Percentiles rank a stretch among this genome's conserved stretches.
Conservation (phyloP, 2,113 vertebrate species). For the Atlantisia rogersi region DNA sequence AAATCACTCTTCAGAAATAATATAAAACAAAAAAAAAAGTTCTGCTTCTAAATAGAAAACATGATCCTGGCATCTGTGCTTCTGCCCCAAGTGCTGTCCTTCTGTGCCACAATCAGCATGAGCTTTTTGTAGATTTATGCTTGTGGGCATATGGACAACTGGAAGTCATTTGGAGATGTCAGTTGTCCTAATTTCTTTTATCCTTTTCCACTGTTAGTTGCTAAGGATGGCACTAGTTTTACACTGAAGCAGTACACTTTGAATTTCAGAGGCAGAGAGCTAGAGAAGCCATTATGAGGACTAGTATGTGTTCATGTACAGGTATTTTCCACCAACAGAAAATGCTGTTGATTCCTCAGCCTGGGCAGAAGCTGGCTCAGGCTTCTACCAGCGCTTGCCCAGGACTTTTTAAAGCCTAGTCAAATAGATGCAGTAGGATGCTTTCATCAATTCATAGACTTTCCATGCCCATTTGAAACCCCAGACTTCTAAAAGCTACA, state of each 20-base stretch:
- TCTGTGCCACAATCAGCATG: slow-evolving; percentile 54
- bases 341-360: background rate
- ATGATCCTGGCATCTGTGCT: slow-evolving; percentile 64
- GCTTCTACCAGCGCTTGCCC: background rate
- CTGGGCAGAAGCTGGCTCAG: background rate
- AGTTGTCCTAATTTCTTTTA: slow-evolving; percentile 25
- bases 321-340: background rate
- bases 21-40: slow-evolving; percentile 24
- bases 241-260: background rate
- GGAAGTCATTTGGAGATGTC: slow-evolving; percentile 58
- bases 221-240: background rate
- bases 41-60: slow-evolving; percentile 48
- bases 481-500: background rate
- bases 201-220: background rate
- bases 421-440: background rate
- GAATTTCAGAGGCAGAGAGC: background rate
- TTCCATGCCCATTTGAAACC: background rate
- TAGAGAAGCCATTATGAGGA: background rate
- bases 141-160: slow-evolving; percentile 58
- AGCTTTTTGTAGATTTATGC: slow-evolving; percentile 65
- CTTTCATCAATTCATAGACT: background rate
- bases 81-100: slow-evolving; percentile 57
- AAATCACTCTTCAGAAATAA: slow-evolving; percentile 40
- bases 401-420: background rate
- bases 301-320: background rate